A percentile compares a stretch with the other conserved stretches of the same genome.
phyloP scores from a whole-genome alignment of 2,113 vertebrate genomes.

The Pelodiscus sinensis region DNA sequence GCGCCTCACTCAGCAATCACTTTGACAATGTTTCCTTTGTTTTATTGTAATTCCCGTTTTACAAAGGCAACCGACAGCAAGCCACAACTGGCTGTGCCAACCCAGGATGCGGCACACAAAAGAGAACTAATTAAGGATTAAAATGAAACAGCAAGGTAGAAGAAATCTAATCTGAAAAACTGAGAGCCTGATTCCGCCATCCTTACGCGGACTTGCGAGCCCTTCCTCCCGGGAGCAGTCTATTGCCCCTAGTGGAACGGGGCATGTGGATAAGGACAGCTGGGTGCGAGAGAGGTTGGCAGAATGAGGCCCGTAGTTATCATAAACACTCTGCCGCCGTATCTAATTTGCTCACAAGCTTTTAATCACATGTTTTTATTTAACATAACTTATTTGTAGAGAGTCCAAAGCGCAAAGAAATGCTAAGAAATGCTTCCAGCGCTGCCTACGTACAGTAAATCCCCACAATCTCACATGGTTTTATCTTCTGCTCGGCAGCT shows the following conservation, averaged over 20 bases:
- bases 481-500: slow-evolving; percentile 20
- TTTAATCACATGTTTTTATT: slow-evolving; percentile 22
- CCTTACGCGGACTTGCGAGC: background rate
- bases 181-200: background rate
- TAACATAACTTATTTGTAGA: slow-evolving; percentile 41
- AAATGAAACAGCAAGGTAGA: background rate
- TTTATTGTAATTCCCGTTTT: background rate
- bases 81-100: background rate
- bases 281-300: background rate
- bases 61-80: background rate
- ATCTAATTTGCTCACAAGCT: background rate
- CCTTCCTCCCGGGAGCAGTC: background rate
- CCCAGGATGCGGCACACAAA: background rate
- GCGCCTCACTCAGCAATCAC: background rate
- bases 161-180: background rate
- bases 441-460: background rate
- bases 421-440: slow-evolving; percentile 36
- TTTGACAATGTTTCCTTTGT: background rate
- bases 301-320: background rate
- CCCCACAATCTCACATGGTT: background rate
- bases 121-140: background rate
- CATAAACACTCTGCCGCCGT: background rate
- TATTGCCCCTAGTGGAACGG: background rate
- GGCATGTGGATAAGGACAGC: background rate
- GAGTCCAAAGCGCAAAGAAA: slow-evolving; percentile 38